These are phyloP conservation scores for Catharus fuscescens DNA, from an alignment of 2,113 vertebrate genomes.

Conservation along the genomic window DNA sequence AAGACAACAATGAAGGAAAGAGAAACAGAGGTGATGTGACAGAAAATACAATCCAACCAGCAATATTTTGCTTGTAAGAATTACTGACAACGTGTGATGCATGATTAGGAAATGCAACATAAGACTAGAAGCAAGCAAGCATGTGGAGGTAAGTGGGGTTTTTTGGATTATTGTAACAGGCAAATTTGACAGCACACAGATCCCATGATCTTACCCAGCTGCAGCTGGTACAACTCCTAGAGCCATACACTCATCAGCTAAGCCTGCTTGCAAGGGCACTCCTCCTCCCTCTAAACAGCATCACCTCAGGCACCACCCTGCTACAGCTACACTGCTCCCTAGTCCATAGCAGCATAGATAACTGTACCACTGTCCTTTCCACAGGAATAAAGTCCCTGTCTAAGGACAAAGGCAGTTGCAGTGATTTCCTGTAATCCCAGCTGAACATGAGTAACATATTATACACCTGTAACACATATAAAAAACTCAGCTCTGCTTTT, in stretches of 20 bases:
- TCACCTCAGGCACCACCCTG: neutral
- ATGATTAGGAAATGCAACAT: neutral
- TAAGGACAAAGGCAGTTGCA: neutral
- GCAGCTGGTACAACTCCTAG: neutral
- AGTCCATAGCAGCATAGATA: neutral
- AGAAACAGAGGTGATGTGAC: neutral
- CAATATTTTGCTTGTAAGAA: neutral
- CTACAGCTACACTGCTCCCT: neutral
- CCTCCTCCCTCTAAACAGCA: neutral
- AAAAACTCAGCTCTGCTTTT: neutral
- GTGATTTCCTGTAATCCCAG: neutral
- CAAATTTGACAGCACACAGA: neutral
- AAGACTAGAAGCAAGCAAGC: neutral
- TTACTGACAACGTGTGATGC: neutral
- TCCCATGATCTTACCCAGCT: neutral
- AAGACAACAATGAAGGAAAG: neutral
- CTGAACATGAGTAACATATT: neutral
- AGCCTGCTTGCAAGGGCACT: neutral
- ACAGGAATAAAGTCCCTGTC: neutral
- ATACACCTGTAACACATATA: neutral
- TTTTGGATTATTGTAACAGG: neutral
- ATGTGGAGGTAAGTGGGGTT: neutral
- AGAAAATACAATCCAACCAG: neutral
- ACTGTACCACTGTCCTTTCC: neutral
- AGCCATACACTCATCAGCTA: neutral